Percentiles rank a stretch among this genome's conserved stretches.
Evolutionary conservation across 2,797 vertebrate species (phyloP).

Genomic region (Arrhamphus sclerolepis): DNA sequence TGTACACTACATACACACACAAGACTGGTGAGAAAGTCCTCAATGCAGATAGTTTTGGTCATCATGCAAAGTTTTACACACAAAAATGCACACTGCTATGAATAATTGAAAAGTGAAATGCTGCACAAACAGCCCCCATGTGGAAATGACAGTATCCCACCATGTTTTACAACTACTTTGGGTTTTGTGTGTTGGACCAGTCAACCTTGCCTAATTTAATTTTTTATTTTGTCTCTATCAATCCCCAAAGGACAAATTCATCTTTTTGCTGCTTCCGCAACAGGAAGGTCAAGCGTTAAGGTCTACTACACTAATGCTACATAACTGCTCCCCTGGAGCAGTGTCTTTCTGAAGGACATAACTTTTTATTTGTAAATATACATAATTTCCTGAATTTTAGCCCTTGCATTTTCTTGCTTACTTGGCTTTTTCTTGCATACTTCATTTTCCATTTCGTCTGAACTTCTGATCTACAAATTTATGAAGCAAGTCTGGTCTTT

Average conservation of each 20-base stretch:
- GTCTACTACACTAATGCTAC: constrained; percentile 36
- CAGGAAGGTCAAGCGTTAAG: constrained; percentile 56
- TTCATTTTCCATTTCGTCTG: no score
- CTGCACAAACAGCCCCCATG: not conserved
- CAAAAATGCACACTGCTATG: not conserved
- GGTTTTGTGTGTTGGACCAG: constrained; percentile 39
- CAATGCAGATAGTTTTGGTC: constrained; percentile 17
- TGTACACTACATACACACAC: constrained; percentile 11
- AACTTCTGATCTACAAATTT: no score
- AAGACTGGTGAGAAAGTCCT: constrained; percentile 17
- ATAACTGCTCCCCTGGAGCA: constrained; percentile 46
- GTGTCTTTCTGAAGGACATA: not conserved
- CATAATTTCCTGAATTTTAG: no score
- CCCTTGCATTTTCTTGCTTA: no score
- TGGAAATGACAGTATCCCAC: constrained; percentile 26
- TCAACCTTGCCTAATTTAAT: constrained; percentile 32
- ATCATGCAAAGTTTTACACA: not conserved
- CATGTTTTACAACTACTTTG: constrained; percentile 40
- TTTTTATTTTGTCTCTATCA: constrained; percentile 44
- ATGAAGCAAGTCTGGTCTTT: no score
- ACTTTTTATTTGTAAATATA: no score
- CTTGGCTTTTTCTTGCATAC: no score
- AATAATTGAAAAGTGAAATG: constrained; percentile 16
- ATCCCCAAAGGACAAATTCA: constrained; percentile 54
- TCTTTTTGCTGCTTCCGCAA: constrained; percentile 49